Base-by-base conservation (phyloP, 2,113 vertebrate species). In the Tetrao urogallus region DNA sequence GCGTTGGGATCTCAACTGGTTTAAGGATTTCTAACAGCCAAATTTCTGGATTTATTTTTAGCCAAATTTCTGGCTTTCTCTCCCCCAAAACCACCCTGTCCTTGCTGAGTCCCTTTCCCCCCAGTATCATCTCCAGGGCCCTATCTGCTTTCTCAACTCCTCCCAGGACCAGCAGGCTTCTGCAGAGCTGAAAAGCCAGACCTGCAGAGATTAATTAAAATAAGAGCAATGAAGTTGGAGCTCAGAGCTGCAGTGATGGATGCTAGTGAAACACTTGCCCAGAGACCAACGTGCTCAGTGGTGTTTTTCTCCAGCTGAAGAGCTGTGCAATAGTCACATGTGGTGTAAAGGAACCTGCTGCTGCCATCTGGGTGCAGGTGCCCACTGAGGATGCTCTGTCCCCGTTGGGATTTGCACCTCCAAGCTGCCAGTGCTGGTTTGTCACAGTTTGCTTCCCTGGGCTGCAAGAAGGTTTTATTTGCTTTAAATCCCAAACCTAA, bases 141-240 rank as follows among this genome's bases (percentile, higher is more conserved):
- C 11, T 66, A 32, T 52, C 43, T 48, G 57, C 4, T 14, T 69
- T 60, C 40, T 45, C 86, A 43, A 8, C 63, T 47, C 71, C 63
- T 79, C 71, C 57, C 28, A 42, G 63, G 38, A 50, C 61, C 61
- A 78, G 69, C 57, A 69, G 77, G 76, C 47, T 87, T 50, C 38
- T 66, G 73, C 47, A 1, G 57, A 12, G 20, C 87, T 71, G 50
- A 25, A 38, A 90, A 79, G 27, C 48, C 81, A 85, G 36, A 82
- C 50, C 84, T 34, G 75, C 84, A 85, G 92, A 76, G 69, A 89
- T 82, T 91, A 91, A 95, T 91, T 94, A 93, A 82, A 65, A 11
- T 85, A 79, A 92, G 40, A 92, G 90, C 73, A 64, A 12, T 6
- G 43, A 57, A 70, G 90, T 65, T 88, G 81, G 73, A 92, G 40